Evolutionary conservation across 2,797 vertebrate genomes (phyloP).

Genomic region (Acestrorhynchus altus): DNA sequence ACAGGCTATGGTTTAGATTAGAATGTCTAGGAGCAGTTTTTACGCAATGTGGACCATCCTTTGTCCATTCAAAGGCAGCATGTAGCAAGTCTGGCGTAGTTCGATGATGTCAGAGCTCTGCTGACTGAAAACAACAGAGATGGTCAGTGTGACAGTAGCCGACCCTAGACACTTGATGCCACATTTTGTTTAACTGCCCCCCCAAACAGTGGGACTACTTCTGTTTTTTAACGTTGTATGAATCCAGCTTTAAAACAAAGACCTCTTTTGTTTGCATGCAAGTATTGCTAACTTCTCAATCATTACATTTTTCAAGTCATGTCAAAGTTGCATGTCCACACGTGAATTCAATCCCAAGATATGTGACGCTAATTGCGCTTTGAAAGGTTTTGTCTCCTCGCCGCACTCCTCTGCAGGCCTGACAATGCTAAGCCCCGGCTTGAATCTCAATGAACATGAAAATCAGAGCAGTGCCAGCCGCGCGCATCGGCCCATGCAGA

Average conservation of each 20-base stretch:
- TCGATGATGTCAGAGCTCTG: slow-evolving; percentile 56
- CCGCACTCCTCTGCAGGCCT: slow-evolving; percentile 48
- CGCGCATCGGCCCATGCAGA: slow-evolving; percentile 57
- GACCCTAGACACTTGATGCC: slow-evolving; percentile 37
- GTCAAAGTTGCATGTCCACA: slow-evolving; percentile 41
- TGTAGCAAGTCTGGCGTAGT: slow-evolving; percentile 35
- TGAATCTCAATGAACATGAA: slow-evolving; percentile 55
- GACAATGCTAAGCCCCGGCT: slow-evolving; percentile 52
- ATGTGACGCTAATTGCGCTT: slow-evolving; percentile 55
- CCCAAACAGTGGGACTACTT: neutral
- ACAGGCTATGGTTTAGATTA: slow-evolving; percentile 8
- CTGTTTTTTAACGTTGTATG: slow-evolving; percentile 26
- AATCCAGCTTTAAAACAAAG: slow-evolving; percentile 34
- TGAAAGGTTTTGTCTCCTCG: slow-evolving; percentile 51
- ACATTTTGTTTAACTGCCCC: slow-evolving; percentile 30
- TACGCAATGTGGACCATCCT: slow-evolving; percentile 20
- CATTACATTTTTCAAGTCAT: slow-evolving; percentile 25
- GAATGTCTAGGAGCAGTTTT: slow-evolving; percentile 34
- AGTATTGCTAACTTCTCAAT: slow-evolving; percentile 23
- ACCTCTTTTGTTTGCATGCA: slow-evolving; percentile 26
- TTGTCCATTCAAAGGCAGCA: slow-evolving; percentile 34
- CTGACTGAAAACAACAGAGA: slow-evolving; percentile 46
- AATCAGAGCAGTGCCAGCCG: slow-evolving; percentile 62
- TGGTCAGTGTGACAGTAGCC: slow-evolving; percentile 36
- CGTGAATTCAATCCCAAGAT: slow-evolving; percentile 40